A percentile compares a stretch with the other conserved stretches of the same genome.
These are phyloP conservation scores for Drosophila tanythrix DNA, from an alignment of 2,888 invertebrate genomes.

Conservation along the genomic window DNA sequence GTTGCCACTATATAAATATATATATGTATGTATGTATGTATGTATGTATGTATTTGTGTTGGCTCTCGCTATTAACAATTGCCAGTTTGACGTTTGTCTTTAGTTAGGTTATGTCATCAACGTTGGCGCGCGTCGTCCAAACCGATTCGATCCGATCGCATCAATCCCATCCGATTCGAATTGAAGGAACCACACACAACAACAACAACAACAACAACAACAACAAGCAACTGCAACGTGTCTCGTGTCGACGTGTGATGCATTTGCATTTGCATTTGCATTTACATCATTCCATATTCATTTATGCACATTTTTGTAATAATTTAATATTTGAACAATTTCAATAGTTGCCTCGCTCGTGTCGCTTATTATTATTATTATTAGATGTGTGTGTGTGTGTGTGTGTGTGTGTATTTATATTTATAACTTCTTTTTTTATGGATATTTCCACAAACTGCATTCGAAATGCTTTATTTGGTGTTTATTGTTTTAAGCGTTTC, in stretches of 20 bases:
- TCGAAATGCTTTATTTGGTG: constrained; percentile 74
- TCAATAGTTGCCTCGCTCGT: constrained; percentile 52
- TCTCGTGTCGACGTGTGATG: constrained; percentile 40
- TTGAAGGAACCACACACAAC: constrained; percentile 36
- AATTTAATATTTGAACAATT: constrained; percentile 75
- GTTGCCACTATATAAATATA: not conserved
- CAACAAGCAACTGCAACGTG: constrained; percentile 47
- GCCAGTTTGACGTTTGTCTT: constrained; percentile 9
- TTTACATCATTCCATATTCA: constrained; percentile 64
- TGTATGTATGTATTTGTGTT: not conserved
- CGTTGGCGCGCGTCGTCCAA: constrained; percentile 5
- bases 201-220: constrained; percentile 23
- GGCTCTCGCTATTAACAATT: constrained; percentile 1
- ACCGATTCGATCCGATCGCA: constrained; percentile 27
- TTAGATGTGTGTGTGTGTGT: not conserved
- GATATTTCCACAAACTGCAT: constrained; percentile 58
- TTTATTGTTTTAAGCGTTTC: constrained; percentile 70
- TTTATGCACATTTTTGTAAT: constrained; percentile 66
- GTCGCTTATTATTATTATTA: constrained; percentile 16
- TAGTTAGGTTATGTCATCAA: constrained; percentile 52
- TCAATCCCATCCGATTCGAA: constrained; percentile 27
- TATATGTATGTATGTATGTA: not conserved
- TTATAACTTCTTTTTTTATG: constrained; percentile 46
- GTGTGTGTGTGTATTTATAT: not conserved
- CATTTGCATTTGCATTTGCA: constrained; percentile 53